Conservation (phyloP, 2,113 vertebrate species). For the Pipa parva region DNA sequence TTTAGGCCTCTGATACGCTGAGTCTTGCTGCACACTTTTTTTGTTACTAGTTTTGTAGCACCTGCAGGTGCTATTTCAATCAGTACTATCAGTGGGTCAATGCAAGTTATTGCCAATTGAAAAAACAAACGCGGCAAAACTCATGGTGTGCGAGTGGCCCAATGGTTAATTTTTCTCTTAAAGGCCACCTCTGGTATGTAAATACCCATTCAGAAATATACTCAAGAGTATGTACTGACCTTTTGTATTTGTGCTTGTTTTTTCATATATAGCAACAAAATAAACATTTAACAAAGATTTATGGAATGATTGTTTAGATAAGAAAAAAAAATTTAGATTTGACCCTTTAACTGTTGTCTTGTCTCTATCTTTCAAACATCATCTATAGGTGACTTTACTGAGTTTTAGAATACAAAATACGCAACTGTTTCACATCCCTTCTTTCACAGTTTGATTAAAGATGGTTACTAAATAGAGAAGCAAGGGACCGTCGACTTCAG, state of each 20-base stretch:
- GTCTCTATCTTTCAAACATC: neutral
- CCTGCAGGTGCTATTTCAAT: too few relatives aligned
- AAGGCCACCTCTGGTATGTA: neutral
- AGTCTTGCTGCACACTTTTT: too few relatives aligned
- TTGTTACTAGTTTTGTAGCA: too few relatives aligned
- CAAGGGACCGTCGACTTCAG: neutral
- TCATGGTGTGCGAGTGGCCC: too few relatives aligned
- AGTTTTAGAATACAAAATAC: neutral
- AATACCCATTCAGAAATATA: neutral
- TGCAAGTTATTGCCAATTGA: too few relatives aligned
- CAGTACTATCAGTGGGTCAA: too few relatives aligned
- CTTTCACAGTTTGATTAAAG: slow-evolving; percentile 22
- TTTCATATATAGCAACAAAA: neutral
- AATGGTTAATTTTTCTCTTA: too few relatives aligned
- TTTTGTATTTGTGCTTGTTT: neutral
- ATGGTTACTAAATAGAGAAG: neutral
- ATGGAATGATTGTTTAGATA: neutral
- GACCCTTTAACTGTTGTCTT: neutral
- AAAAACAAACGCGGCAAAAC: too few relatives aligned
- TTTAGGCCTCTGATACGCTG: neutral
- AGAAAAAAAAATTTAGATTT: neutral
- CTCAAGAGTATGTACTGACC: neutral
- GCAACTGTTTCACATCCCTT: neutral
- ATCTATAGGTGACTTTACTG: neutral
- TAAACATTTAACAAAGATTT: neutral